These are phyloP conservation scores for Todiramphus saurophagus DNA, from an alignment of 2,113 vertebrate species.

Conservation along the genomic window DNA sequence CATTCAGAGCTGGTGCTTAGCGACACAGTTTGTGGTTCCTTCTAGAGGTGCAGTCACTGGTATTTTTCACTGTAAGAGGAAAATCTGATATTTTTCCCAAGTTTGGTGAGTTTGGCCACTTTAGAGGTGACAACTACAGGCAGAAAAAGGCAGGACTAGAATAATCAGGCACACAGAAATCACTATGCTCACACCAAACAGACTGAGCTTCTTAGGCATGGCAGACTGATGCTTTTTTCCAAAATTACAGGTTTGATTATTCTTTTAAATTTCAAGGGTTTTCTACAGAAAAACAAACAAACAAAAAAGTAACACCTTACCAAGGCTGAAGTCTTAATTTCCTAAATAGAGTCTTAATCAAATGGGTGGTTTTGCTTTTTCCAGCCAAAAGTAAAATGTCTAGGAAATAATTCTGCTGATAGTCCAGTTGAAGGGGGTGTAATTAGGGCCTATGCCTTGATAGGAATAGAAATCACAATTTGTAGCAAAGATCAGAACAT, in stretches of 20 bases:
- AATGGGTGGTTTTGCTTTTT: background rate
- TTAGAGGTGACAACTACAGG: background rate
- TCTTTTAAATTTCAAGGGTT: background rate
- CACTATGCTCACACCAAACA: background rate
- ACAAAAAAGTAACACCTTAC: background rate
- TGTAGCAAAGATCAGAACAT: background rate
- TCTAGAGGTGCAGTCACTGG: background rate
- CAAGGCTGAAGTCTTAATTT: background rate
- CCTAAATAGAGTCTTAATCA: background rate
- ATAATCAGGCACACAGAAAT: background rate
- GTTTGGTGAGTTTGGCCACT: background rate
- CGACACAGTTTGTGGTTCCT: background rate
- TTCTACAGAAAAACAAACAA: background rate
- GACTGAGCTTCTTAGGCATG: background rate
- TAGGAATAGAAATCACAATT: background rate
- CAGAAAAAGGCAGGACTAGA: background rate
- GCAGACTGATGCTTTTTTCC: background rate
- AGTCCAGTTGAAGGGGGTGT: background rate
- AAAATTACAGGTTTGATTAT: background rate
- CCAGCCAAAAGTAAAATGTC: background rate
- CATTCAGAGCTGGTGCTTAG: rapidly evolving
- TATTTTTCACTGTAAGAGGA: background rate
- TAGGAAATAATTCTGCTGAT: background rate
- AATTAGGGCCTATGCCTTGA: background rate
- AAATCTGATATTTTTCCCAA: background rate